Percentiles rank a stretch among this genome's conserved stretches.
These are phyloP conservation scores for Scolopax bukidnonensis DNA, from an alignment of 2,797 vertebrate genomes.

Conservation along the genomic window DNA sequence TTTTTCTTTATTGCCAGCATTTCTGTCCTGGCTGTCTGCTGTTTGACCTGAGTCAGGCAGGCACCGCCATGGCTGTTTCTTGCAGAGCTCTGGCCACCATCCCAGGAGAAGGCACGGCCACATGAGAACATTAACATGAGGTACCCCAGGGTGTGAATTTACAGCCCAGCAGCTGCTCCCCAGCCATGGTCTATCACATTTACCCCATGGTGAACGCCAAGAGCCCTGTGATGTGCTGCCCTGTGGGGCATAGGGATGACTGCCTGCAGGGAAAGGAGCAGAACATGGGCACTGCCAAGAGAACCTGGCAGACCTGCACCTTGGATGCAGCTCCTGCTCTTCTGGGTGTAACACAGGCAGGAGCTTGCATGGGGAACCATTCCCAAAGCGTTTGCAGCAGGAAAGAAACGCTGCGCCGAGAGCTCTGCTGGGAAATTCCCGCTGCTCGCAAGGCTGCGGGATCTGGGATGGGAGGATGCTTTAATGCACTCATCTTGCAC, in stretches of 20 bases:
- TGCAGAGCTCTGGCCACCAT: background rate
- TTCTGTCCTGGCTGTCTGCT: background rate
- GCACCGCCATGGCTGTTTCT: background rate
- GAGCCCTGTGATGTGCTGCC: background rate
- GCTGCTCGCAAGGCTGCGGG: background rate
- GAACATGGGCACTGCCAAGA: rapidly evolving
- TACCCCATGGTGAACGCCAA: background rate
- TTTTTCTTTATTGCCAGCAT: background rate
- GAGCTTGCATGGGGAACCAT: background rate
- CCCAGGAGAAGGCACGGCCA: background rate
- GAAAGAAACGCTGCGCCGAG: background rate
- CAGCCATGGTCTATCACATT: rapidly evolving
- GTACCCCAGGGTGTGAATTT: background rate
- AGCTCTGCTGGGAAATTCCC: background rate
- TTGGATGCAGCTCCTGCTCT: background rate
- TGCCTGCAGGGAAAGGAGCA: rapidly evolving
- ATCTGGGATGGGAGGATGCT: background rate
- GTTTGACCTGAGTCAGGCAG: background rate
- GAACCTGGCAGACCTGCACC: background rate
- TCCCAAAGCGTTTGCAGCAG: rapidly evolving
- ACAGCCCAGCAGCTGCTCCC: background rate
- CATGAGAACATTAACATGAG: background rate
- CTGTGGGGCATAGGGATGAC: background rate
- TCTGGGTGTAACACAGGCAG: rapidly evolving
- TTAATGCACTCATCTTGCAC: background rate